phyloP scores from a whole-genome alignment of 2,888 invertebrate species.

The Colostygia pectinataria region DNA sequence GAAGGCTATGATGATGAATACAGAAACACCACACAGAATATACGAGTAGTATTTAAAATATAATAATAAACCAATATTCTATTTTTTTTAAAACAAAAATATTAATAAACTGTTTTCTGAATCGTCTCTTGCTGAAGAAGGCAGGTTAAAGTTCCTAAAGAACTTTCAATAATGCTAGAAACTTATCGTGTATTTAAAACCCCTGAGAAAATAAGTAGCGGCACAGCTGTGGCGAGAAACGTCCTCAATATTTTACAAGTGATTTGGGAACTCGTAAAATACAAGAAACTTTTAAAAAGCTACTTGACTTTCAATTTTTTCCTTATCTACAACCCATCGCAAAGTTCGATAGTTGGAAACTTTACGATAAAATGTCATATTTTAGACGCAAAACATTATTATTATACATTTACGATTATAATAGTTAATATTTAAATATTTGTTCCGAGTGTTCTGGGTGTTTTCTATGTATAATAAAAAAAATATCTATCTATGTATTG shows the following conservation, averaged over 20 bases:
- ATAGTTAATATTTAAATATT: too few relatives aligned
- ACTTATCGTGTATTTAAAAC: constrained; percentile 42
- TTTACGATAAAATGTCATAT: constrained; percentile 76
- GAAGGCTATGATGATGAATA: too few relatives aligned
- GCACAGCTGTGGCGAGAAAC: constrained; percentile 50
- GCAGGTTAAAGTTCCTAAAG: background rate
- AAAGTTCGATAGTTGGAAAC: constrained; percentile 72
- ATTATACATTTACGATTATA: background rate
- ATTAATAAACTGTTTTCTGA: too few relatives aligned
- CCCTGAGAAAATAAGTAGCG: constrained; percentile 56
- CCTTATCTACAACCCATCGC: constrained; percentile 63
- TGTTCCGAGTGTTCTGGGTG: too few relatives aligned
- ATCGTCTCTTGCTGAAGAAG: too few relatives aligned
- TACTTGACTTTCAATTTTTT: constrained; percentile 61
- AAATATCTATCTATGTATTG: too few relatives aligned
- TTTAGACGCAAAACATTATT: constrained; percentile 28
- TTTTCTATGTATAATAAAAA: too few relatives aligned
- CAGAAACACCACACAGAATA: too few relatives aligned
- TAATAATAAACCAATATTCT: too few relatives aligned
- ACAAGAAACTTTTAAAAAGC: constrained; percentile 69
- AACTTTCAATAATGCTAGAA: constrained; percentile 11
- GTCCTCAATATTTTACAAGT: constrained; percentile 67
- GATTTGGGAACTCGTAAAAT: constrained; percentile 66
- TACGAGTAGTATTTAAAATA: too few relatives aligned
- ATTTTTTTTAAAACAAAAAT: too few relatives aligned